Conservation (phyloP, 2,113 vertebrate species). For the Stictonetta naevosa region DNA sequence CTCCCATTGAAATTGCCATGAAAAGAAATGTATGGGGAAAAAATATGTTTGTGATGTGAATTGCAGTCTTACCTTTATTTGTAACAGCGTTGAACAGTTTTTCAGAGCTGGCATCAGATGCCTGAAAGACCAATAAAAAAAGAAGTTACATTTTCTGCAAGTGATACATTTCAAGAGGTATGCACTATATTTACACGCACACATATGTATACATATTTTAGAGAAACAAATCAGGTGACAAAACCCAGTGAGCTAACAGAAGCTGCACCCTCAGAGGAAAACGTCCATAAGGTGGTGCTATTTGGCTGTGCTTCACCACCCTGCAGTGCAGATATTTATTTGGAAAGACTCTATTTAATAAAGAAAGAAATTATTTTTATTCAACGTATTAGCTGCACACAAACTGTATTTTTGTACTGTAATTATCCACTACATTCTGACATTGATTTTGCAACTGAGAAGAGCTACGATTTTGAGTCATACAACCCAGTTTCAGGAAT, state of each 20-base stretch:
- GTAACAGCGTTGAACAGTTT: constrained; percentile 93
- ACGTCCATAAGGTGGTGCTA: constrained; percentile 89
- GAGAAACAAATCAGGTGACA: constrained; percentile 47
- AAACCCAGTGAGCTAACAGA: not conserved
- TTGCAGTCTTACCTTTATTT: constrained; percentile 89
- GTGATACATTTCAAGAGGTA: constrained; percentile 18
- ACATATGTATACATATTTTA: not conserved
- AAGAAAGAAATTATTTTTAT: constrained; percentile 44
- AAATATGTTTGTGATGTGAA: not conserved
- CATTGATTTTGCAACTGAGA: not conserved
- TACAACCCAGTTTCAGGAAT: not conserved
- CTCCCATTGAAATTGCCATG: constrained; percentile 49
- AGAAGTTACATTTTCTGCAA: constrained; percentile 14
- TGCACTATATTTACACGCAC: not conserved
- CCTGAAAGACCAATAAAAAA: constrained; percentile 82
- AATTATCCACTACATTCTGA: constrained; percentile 21
- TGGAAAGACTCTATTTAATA: constrained; percentile 19
- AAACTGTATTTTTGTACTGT: constrained; percentile 40
- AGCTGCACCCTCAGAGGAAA: not conserved
- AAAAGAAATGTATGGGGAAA: not conserved
- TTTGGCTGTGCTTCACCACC: constrained; percentile 73
- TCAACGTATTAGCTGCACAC: constrained; percentile 52
- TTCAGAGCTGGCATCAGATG: constrained; percentile 94
- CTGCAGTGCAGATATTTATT: constrained; percentile 61
- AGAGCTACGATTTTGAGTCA: not conserved